These are phyloP conservation scores for Drosophila atroscutellata DNA, from an alignment of 2,888 invertebrate species.

Conservation along the genomic window DNA sequence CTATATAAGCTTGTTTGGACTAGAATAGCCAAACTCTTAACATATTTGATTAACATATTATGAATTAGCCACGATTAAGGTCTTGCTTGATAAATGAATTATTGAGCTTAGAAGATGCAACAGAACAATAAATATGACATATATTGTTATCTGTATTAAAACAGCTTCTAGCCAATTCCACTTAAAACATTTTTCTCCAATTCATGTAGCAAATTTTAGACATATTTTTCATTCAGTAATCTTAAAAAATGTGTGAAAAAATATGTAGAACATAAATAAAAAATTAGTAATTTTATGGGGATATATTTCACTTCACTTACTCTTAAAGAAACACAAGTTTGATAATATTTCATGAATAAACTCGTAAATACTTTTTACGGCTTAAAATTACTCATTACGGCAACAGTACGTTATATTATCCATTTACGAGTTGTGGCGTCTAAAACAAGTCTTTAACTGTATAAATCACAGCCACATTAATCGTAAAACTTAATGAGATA, in stretches of 20 bases:
- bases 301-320: neutral
- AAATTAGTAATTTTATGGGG: accelerated
- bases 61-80: neutral
- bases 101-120: neutral
- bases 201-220: neutral
- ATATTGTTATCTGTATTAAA: neutral
- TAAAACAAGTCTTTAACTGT: too few relatives aligned
- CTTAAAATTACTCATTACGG: neutral
- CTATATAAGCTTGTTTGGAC: neutral
- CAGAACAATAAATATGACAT: neutral
- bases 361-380: neutral
- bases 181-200: neutral
- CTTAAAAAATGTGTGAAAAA: neutral
- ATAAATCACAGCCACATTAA: neutral
- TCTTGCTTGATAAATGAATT: neutral
- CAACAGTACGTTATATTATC: neutral
- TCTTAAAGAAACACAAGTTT: neutral
- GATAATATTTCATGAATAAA: neutral
- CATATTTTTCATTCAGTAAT: neutral
- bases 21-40: neutral
- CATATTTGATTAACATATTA: neutral
- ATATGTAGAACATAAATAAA: neutral
- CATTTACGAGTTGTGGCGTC: neutral
- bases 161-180: neutral
- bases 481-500: neutral